A percentile compares a stretch with the other conserved stretches of the same genome.
Evolutionary conservation across 92 coral and sea anemone genomes (phyloP).

Genomic region (Porites cylindrica): DNA sequence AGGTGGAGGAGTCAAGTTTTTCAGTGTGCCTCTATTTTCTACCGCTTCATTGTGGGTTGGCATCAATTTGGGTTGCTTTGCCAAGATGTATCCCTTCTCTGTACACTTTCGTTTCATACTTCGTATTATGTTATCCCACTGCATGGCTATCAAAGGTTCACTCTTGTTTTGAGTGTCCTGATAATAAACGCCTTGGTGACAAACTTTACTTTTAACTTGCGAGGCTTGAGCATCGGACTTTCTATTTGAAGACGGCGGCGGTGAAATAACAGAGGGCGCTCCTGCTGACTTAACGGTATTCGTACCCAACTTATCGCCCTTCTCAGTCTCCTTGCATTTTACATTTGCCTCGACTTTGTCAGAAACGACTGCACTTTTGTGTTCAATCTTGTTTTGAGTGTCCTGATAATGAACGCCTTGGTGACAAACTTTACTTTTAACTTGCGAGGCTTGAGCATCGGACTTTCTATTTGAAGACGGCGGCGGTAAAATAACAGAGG

Average conservation of each 20-base stretch:
- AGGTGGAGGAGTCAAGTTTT: conserved; percentile 19
- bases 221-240: neutral
- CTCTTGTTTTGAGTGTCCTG: neutral
- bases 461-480: neutral
- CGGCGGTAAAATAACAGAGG: neutral
- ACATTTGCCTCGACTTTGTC: neutral
- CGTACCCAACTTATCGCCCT: neutral
- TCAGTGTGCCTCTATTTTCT: neutral
- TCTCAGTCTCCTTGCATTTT: neutral
- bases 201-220: neutral
- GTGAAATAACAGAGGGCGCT: neutral
- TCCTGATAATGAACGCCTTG: neutral
- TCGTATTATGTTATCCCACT: neutral
- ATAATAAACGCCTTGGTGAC: neutral
- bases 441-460: neutral
- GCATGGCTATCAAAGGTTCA: neutral
- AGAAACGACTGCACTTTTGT: neutral
- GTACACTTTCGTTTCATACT: neutral
- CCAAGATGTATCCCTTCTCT: neutral
- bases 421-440: neutral
- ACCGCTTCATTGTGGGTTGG: neutral
- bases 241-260: neutral
- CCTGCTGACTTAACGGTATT: too few relatives aligned
- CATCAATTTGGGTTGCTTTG: neutral
- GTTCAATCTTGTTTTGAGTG: neutral